These are phyloP conservation scores for Girardinichthys multiradiatus DNA, from an alignment of 2,113 vertebrate species.

Conservation along the genomic window DNA sequence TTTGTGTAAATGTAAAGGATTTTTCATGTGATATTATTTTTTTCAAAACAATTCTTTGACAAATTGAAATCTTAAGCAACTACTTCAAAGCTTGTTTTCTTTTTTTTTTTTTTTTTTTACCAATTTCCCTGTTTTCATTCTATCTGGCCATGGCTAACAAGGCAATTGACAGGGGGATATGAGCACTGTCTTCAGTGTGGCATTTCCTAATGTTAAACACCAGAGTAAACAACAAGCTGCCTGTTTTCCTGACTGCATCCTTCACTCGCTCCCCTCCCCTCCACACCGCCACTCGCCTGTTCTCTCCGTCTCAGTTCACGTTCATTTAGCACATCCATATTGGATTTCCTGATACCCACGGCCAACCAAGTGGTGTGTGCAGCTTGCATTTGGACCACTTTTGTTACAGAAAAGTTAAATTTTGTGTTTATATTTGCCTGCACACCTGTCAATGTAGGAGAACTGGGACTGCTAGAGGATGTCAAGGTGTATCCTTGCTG, in stretches of 20 bases:
- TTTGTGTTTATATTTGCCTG: conserved; percentile 44
- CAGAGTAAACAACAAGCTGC: conserved; percentile 74
- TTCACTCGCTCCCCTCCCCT: conserved; percentile 38
- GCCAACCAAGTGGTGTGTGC: conserved; percentile 47
- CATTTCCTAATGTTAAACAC: conserved; percentile 78
- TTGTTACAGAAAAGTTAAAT: conserved; percentile 68
- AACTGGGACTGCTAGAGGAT: conserved; percentile 18
- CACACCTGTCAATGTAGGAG: conserved; percentile 32
- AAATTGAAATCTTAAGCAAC: conserved; percentile 67
- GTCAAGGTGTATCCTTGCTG: conserved; percentile 10
- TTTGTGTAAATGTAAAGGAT: conserved; percentile 12
- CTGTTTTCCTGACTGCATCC: conserved; percentile 59
- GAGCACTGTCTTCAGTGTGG: conserved; percentile 72
- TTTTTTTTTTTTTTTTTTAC: conserved; percentile 29
- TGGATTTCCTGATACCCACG: conserved; percentile 69
- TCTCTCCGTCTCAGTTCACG: conserved; percentile 37
- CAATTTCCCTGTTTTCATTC: conserved; percentile 46
- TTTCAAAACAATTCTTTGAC: conserved; percentile 54
- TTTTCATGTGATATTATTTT: conserved; percentile 43
- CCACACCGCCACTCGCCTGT: conserved; percentile 10
- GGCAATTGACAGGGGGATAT: conserved; percentile 72
- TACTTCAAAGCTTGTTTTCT: conserved; percentile 27
- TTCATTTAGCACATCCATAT: conserved; percentile 72
- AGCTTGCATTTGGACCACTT: conserved; percentile 50
- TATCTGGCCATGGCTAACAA: conserved; percentile 69